Base-by-base conservation (phyloP, 2,797 vertebrate genomes). In the Nasua narica region DNA sequence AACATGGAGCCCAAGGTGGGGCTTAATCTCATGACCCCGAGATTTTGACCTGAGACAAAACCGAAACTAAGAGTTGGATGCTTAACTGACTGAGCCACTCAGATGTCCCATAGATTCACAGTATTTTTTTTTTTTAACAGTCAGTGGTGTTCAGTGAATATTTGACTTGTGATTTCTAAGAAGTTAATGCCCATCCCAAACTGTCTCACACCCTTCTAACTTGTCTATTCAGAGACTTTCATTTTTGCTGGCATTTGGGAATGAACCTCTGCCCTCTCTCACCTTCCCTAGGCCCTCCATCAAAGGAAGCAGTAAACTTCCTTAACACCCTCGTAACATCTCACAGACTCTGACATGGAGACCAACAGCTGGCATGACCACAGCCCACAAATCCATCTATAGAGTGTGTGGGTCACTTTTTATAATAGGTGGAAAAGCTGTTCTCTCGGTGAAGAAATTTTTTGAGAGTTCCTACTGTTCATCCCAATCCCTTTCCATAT, bases 401-500 rank as follows among this genome's bases (percentile, higher is more conserved):
- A 83, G 14, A 32, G 3, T 15, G 11, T n/a, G 15, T 27, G 74
- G 85, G 27, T 3, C 1, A 29, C 21, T 52, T 96, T 92, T 72
- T 27, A 62, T 94, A 89, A 83, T 43, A 86, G 40, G 52, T 69
- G 43, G 9, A 54, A 89, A 60, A 84, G 10, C 12, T 91, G 6
- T 91, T 40, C 19, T 95, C 32, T 83, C 50, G 18, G 56, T 90
- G 72, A 27, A 95, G 23, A 85, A 18, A 94, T 94, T 88, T 95
- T 9, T 13, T 32, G 16, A 40, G 35, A 77, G 1, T 9, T 12
- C 76, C 2, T 62, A 16, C 7, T 32, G 37, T 35, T 5, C 35
- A 91, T 4, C 11, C 43, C 27, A 85, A 48, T 58, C 5, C 18
- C 7, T 95, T 43, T 92, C 88, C 4, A 9, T 27, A 56, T 82